These are phyloP conservation scores for Dermatophagoides farinae DNA, from an alignment of 1,140 invertebrate genomes.

Conservation along the genomic window DNA sequence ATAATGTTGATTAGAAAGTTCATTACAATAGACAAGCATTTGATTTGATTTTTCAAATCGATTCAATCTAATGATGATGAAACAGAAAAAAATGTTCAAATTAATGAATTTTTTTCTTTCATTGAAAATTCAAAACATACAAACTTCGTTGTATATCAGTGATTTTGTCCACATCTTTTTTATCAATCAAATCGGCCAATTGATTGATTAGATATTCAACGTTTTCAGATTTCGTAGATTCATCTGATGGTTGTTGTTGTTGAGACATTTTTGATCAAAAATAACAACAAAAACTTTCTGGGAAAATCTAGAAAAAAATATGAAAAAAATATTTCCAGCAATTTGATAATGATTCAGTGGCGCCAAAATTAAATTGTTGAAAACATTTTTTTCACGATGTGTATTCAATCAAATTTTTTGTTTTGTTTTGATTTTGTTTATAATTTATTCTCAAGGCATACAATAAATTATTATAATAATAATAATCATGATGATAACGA, in stretches of 20 bases:
- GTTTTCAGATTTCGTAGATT: neutral
- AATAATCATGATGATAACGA: too few relatives aligned
- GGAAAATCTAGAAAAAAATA: neutral
- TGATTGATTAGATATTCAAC: too few relatives aligned
- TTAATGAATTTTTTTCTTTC: neutral
- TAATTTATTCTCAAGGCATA: too few relatives aligned
- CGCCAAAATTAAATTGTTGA: neutral
- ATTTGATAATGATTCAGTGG: neutral
- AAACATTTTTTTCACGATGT: too few relatives aligned
- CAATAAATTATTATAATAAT: too few relatives aligned
- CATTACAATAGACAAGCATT: slow-evolving; percentile 87
- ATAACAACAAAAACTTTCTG: neutral
- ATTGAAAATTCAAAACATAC: slow-evolving; percentile 29
- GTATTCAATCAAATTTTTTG: neutral
- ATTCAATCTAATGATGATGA: slow-evolving; percentile 48
- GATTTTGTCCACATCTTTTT: slow-evolving; percentile 60
- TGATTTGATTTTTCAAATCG: slow-evolving; percentile 92
- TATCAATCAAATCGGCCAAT: too few relatives aligned
- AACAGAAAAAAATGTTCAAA: slow-evolving; percentile 3
- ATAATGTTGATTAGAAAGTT: slow-evolving; percentile 52
- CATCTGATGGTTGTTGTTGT: neutral
- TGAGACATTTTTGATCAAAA: neutral
- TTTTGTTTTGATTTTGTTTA: too few relatives aligned
- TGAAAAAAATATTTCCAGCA: neutral
- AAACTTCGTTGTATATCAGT: slow-evolving; percentile 79